Evolutionary conservation across 1,140 invertebrate genomes (phyloP).

Genomic region (Chironomus tepperi): DNA sequence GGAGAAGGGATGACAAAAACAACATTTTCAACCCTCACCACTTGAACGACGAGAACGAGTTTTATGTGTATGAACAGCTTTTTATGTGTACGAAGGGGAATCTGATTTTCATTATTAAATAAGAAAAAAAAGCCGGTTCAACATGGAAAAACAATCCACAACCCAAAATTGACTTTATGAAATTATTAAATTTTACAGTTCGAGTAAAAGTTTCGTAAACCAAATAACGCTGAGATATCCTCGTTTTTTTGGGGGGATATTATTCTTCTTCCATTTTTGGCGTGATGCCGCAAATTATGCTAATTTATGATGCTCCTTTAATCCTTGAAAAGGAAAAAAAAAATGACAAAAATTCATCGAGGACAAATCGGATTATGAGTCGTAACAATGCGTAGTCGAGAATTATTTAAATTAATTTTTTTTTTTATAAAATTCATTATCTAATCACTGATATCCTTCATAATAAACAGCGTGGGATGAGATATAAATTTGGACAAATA

Average conservation of each 20-base stretch:
- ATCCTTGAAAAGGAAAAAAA: not conserved
- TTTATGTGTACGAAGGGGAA: too few relatives aligned
- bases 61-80: too few relatives aligned
- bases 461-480: too few relatives aligned
- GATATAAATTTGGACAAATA: too few relatives aligned
- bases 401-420: too few relatives aligned
- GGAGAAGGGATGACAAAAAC: not conserved
- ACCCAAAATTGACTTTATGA: not conserved
- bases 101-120: not conserved
- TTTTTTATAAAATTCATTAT: too few relatives aligned
- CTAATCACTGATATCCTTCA: too few relatives aligned
- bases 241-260: not conserved
- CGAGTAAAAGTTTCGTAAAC: too few relatives aligned
- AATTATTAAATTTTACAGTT: not conserved
- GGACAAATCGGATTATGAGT: not conserved
- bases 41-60: too few relatives aligned
- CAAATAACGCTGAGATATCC: too few relatives aligned
- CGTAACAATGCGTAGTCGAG: not conserved
- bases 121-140: not conserved
- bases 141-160: not conserved
- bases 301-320: constrained; percentile 3
- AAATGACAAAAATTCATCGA: not conserved
- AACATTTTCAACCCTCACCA: not conserved
- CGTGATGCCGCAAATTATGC: constrained; percentile 11
- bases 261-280: not conserved